Evolutionary conservation across 2,797 vertebrate species (phyloP), one percentile per base, ranked within the genome.

Genomic region (Centropyge bicolor): DNA sequence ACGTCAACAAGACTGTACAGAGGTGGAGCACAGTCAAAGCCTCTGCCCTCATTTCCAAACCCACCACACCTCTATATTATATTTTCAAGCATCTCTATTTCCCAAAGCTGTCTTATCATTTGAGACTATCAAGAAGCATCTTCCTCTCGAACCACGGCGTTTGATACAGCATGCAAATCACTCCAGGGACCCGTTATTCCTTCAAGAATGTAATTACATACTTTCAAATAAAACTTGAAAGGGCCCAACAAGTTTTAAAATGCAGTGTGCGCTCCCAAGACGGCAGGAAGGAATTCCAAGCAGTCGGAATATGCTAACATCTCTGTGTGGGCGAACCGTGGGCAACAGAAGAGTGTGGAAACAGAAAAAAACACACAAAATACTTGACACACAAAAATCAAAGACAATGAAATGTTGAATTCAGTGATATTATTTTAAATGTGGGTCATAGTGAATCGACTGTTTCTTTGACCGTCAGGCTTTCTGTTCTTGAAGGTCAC

Each of bases 141-240:
- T 97, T 97, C 96, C 96, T 97, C 96, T 97, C 93, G 93, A 96
- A 97, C 94, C 91, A 91, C 96, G 96, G 96, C 96, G 97, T 97
- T 97, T 97, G 98, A 99, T 98, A 97, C 97, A 94, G 94, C 94
- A 94, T 95, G 96, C 97, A 98, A 98, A 98, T 99, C 97, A 97
- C 95, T 94, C 93, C 89, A 81, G 95, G 93, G 96, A 97, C 96
- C 96, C 96, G 96, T 97, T 98, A 97, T 97, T 97, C 96, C 95
- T 97, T 95, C 95, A 98, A 98, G 97, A 99, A 99, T 98, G 98
- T 96, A 98, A 98, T 98, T 97, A 97, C 97, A 98, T 97, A 97
- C 97, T 97, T 97, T 98, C 96, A 98, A 98, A 99, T 98, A 97
- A 99, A 99, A 99, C 97, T 97, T 99, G 97, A 98, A 99, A 99